Conservation (phyloP, 2,888 invertebrate genomes). For the Tortricodes alternella region DNA sequence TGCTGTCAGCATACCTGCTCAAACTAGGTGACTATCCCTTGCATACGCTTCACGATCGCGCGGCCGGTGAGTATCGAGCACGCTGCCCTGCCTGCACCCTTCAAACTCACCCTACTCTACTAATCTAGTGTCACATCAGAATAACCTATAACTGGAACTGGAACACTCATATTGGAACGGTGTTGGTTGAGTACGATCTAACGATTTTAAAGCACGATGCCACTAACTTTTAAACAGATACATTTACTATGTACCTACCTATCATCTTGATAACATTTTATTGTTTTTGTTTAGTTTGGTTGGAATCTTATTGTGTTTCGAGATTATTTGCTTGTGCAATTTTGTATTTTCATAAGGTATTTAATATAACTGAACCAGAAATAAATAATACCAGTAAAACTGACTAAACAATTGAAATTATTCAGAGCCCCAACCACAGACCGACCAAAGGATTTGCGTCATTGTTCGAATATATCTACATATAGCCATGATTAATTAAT, state of each 20-base stretch:
- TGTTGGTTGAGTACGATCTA: background rate
- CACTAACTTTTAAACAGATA: too few species aligned
- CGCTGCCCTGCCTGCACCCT: slow-evolving; percentile 49
- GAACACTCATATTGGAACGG: background rate
- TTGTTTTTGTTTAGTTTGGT: too few species aligned
- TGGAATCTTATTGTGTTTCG: too few species aligned
- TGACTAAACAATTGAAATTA: background rate
- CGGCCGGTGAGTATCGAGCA: slow-evolving; percentile 75
- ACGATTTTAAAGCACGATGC: background rate
- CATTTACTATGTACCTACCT: too few species aligned
- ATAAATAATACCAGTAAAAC: background rate
- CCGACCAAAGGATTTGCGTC: slow-evolving; percentile 29
- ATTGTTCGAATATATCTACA: background rate
- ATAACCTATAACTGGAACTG: too few species aligned
- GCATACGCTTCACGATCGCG: slow-evolving; percentile 75
- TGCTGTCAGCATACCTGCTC: slow-evolving; percentile 79
- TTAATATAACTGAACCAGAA: background rate
- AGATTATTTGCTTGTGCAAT: too few species aligned
- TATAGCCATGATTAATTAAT: background rate
- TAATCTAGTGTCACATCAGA: background rate
- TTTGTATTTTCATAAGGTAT: too few species aligned
- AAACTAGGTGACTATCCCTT: slow-evolving; percentile 82
- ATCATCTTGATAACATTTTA: too few species aligned
- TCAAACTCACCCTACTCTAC: slow-evolving; percentile 38
- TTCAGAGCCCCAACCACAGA: slow-evolving; percentile 18